phyloP scores from a whole-genome alignment of 2,113 vertebrate species.

The Cephalopterus ornatus region DNA sequence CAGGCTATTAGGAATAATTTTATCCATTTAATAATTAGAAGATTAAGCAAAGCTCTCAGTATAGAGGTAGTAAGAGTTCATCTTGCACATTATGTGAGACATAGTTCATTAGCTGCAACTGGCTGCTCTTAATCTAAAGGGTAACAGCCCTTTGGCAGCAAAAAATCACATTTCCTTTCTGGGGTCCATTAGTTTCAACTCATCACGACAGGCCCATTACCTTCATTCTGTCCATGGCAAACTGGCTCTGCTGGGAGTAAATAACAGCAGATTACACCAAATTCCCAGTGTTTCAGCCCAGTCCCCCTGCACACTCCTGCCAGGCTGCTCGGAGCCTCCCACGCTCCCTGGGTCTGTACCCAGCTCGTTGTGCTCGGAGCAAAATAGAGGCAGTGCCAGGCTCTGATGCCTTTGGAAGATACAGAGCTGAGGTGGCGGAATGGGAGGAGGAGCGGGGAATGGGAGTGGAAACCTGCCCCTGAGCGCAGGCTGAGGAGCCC shows the following conservation, averaged over 20 bases:
- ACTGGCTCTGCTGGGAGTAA: background rate
- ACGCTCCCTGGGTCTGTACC: rapidly evolving
- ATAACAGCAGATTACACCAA: background rate
- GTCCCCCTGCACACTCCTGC: background rate
- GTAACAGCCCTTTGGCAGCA: background rate
- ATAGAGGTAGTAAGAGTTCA: background rate
- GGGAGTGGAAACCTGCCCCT: no score
- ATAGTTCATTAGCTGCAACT: background rate
- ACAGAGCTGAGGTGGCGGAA: rapidly evolving
- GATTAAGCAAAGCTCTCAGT: background rate
- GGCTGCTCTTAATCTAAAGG: background rate
- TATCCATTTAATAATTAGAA: conserved; percentile 12
- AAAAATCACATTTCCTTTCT: background rate
- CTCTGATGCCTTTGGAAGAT: background rate
- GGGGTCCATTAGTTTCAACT: background rate
- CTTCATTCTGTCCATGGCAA: background rate
- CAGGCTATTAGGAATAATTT: background rate
- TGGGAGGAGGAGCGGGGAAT: background rate
- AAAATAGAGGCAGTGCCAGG: rapidly evolving
- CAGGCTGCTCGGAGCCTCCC: background rate
- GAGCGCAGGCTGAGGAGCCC: rapidly evolving
- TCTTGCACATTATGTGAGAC: background rate
- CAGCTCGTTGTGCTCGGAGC: rapidly evolving
- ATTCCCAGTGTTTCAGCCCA: background rate
- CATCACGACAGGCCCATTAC: background rate